A percentile compares a stretch with the other conserved stretches of the same genome.
These are phyloP conservation scores for Melanophora roralis DNA, from an alignment of 2,888 invertebrate species.

Conservation along the genomic window DNA sequence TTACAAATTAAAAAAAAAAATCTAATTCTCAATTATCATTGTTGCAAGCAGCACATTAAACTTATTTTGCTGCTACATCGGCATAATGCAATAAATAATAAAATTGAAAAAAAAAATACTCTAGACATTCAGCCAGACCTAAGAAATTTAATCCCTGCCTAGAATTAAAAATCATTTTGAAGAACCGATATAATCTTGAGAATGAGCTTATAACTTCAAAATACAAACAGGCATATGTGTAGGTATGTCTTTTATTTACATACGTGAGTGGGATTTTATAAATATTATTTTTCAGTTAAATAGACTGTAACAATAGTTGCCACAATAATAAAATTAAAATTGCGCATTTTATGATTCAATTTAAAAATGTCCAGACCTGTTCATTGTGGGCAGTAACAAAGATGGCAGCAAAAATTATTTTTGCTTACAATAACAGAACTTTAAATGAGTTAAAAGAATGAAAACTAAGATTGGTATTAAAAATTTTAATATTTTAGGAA, in stretches of 20 bases:
- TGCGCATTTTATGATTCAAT: slow-evolving; percentile 72
- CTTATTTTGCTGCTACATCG: not conserved
- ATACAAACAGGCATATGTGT: not conserved
- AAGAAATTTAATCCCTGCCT: not conserved
- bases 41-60: not conserved
- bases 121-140: not conserved
- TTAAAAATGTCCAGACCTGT: slow-evolving; percentile 57
- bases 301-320: slow-evolving; percentile 54
- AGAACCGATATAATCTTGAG: not conserved
- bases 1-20: too few relatives aligned
- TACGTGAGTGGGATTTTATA: not conserved
- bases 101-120: not conserved
- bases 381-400: slow-evolving; percentile 6
- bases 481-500: too few relatives aligned
- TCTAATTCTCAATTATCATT: not conserved
- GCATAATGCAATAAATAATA: not conserved
- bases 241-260: not conserved
- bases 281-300: slow-evolving; percentile 45
- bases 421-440: too few relatives aligned
- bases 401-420: too few relatives aligned
- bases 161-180: slow-evolving; percentile 4
- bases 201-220: not conserved
- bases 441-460: too few relatives aligned
- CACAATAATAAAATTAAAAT: slow-evolving; percentile 71
- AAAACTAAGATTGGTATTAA: too few relatives aligned